Evolutionary conservation across 2,113 vertebrate species (phyloP), one percentile per base, ranked within the genome.

Genomic region (Zootoca vivipara): DNA sequence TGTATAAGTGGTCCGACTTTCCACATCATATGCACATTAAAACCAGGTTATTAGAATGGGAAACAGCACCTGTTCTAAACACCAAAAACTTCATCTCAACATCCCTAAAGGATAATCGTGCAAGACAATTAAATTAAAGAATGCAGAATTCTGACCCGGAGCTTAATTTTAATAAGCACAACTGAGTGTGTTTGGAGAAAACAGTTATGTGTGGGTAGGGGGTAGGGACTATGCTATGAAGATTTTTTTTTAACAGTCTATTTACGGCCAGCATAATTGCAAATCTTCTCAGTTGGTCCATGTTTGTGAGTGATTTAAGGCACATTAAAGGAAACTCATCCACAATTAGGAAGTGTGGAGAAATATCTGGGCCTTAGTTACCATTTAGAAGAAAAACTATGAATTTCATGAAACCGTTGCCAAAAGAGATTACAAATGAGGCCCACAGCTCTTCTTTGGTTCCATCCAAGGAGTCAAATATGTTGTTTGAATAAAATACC

Each of bases 241-340:
- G 75, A 87, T 28, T 56, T 46, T 46, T 46, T 46, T 56, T 89
- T 7, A 52, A 80, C 16, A 78, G 70, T 38, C 58, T 92, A 74
- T 85, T 84, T 7, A 42, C 56, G 28, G 28, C 22, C 30, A 38
- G 70, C 69, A 67, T 88, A 72, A 38, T 46, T 86, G 30, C 35
- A 82, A 74, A 80, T 86, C 35, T 87, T 10, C 86, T 92, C 64
- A 85, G 74, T 81, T 46, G 80, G 28, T 15, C 78, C 77, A 78
- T 81, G 67, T 78, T 85, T 91, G 65, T 83, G 52, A 89, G 78
- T 88, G 28, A 78, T 64, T 87, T 90, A 83, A 91, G 86, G 82
- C 33, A 88, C 1, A 83, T 78, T 52, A 79, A 78, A 26, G 64
- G 78, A 81, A 90, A 83, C 86, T 40, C 15, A 75, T 28, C 33